Percentiles rank a stretch among this genome's conserved stretches.
phyloP scores from a whole-genome alignment of 1,140 invertebrate species.

The Diprion similis region DNA sequence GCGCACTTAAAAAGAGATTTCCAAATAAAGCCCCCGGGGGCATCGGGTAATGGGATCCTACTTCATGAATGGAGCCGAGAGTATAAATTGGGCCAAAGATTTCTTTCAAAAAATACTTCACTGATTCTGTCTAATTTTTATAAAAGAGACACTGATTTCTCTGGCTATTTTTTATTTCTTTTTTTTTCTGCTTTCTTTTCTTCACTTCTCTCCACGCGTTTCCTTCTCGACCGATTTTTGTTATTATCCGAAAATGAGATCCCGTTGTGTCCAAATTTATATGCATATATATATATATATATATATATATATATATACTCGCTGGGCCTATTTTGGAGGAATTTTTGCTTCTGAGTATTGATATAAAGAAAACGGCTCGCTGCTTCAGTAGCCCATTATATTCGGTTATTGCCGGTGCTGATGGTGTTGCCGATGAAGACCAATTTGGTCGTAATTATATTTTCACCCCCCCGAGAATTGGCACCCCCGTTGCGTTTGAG shows the following conservation, averaged over 20 bases:
- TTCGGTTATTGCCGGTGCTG: not conserved
- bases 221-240: not conserved
- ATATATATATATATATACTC: not conserved
- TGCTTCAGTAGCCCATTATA: not conserved
- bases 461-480: not conserved
- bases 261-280: too few species aligned
- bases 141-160: not conserved
- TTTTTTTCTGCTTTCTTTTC: not conserved
- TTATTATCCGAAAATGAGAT: not conserved
- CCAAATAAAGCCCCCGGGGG: not conserved
- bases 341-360: slow-evolving; percentile 1
- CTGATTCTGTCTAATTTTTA: slow-evolving; percentile 12
- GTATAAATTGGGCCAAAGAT: slow-evolving; percentile 10
- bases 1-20: slow-evolving; percentile 1
- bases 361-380: not conserved
- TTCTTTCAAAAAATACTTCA: slow-evolving; percentile 13
- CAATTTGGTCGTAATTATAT: slow-evolving; percentile 5
- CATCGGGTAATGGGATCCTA: not conserved
- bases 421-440: not conserved
- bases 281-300: too few species aligned
- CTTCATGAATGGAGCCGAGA: not conserved
- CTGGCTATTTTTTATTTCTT: not conserved
- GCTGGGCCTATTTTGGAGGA: not conserved
- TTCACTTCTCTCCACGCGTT: slow-evolving; percentile 9
- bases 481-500: not conserved